Percentiles rank a stretch among this genome's conserved stretches.
Evolutionary conservation across 2,888 invertebrate species (phyloP).

Genomic region (Drosophila prostipennis): DNA sequence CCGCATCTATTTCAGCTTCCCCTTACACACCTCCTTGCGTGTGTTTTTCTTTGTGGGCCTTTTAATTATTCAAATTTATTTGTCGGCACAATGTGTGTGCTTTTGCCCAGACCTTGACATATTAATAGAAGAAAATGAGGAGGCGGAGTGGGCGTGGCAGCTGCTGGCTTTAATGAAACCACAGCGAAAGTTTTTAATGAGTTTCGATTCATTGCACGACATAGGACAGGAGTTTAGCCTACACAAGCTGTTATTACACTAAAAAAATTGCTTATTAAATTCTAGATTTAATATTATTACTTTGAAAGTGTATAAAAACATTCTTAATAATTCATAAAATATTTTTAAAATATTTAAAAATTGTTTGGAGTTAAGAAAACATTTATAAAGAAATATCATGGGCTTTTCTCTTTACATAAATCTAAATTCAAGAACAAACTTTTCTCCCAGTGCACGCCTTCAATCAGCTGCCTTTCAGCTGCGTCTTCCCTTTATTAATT

Average conservation of each 20-base stretch:
- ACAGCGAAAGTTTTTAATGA: constrained; percentile 77
- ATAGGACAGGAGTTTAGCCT: constrained; percentile 28
- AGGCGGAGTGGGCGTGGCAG: constrained; percentile 23
- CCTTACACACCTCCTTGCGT: background rate
- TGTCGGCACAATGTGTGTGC: constrained; percentile 66
- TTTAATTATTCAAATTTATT: constrained; percentile 79
- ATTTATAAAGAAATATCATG: no score
- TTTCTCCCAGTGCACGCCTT: constrained; percentile 28
- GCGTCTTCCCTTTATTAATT: constrained; percentile 68
- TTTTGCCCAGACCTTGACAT: constrained; percentile 37
- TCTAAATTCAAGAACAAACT: background rate
- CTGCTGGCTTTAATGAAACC: constrained; percentile 58
- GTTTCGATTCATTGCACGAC: constrained; percentile 78
- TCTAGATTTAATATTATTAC: no score
- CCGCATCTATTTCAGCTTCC: constrained; percentile 20
- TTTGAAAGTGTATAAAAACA: background rate
- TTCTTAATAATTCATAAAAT: background rate
- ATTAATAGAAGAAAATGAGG: constrained; percentile 44
- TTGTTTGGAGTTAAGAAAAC: no score
- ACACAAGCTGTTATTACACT: background rate
- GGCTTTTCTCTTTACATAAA: no score
- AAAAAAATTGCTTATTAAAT: no score
- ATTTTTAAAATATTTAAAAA: no score
- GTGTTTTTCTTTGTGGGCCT: constrained; percentile 55
- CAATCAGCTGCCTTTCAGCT: constrained; percentile 42